phyloP scores from a whole-genome alignment of 1,140 invertebrate species.

The Drosophila chauvacae region DNA sequence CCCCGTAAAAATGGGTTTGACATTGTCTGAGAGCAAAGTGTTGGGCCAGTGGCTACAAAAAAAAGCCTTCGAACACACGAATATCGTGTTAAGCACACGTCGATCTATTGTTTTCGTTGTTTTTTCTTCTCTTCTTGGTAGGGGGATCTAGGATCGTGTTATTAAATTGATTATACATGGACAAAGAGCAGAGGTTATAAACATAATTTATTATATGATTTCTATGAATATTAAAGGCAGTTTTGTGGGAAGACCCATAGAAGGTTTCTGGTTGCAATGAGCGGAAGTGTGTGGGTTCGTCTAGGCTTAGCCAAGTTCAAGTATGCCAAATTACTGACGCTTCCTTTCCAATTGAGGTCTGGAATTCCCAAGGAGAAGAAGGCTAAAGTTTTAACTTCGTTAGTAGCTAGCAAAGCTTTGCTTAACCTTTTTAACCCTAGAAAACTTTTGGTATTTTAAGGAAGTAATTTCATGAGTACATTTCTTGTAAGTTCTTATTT shows the following conservation, averaged over 20 bases:
- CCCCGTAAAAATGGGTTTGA: conserved; percentile 76
- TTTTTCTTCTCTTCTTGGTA: neutral
- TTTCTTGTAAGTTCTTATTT: neutral
- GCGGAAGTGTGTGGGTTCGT: conserved; percentile 34
- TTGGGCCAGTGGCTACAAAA: conserved; percentile 58
- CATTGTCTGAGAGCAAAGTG: conserved; percentile 68
- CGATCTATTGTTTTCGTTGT: conserved; percentile 62
- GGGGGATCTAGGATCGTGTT: conserved; percentile 56
- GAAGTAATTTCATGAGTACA: no score
- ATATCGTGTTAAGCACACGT: conserved; percentile 71
- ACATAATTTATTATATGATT: conserved; percentile 70
- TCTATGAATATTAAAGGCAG: conserved; percentile 66
- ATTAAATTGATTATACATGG: conserved; percentile 71
- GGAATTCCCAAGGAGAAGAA: neutral
- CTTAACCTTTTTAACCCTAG: conserved; percentile 20
- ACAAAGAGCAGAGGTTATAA: conserved; percentile 23
- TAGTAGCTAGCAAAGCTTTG: conserved; percentile 7
- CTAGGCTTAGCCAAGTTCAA: neutral
- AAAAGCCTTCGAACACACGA: conserved; percentile 34
- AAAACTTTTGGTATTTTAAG: neutral
- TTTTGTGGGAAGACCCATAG: conserved; percentile 24
- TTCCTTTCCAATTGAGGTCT: conserved; percentile 34
- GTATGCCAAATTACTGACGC: conserved; percentile 24
- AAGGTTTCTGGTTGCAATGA: conserved; percentile 3
- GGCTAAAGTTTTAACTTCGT: conserved; percentile 39